These are phyloP conservation scores for Silurus lanzhouensis DNA, from an alignment of 2,797 vertebrate species.

Conservation along the genomic window DNA sequence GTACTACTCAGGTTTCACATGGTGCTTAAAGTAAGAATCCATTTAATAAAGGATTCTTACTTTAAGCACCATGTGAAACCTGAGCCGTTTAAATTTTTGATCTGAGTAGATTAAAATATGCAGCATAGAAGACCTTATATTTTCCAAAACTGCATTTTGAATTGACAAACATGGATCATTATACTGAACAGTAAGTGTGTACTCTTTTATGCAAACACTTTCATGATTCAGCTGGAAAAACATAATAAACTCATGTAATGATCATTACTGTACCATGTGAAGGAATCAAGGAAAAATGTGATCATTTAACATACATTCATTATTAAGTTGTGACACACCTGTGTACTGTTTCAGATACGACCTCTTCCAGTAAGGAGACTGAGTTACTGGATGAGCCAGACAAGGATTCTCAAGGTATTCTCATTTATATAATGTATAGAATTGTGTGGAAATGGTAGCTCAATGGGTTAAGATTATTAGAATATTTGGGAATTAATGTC, in stretches of 20 bases:
- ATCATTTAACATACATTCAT: not conserved
- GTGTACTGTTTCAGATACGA: constrained; percentile 30
- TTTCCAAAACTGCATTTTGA: not conserved
- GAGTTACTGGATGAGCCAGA: constrained; percentile 5
- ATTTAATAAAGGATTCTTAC: not conserved
- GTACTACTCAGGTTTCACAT: too few relatives aligned
- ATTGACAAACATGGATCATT: not conserved
- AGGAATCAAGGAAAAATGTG: not conserved
- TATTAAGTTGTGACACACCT: not conserved
- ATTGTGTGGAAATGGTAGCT: too few relatives aligned
- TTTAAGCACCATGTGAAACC: too few relatives aligned
- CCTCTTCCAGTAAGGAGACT: constrained; percentile 33
- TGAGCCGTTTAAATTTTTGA: not conserved
- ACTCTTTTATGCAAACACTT: not conserved
- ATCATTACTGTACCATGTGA: not conserved
- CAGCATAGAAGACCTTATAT: not conserved
- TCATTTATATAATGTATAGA: not conserved
- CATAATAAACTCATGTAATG: not conserved
- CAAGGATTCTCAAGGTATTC: constrained; percentile 48
- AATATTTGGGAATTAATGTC: too few relatives aligned
- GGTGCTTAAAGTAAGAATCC: not conserved
- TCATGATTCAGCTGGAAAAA: not conserved
- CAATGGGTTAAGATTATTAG: too few relatives aligned
- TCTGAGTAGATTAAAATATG: not conserved
- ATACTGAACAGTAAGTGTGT: not conserved